Evolutionary conservation across 2,113 vertebrate genomes (phyloP), one percentile per base, ranked within the genome.

Genomic region (Neotoma lepida): DNA sequence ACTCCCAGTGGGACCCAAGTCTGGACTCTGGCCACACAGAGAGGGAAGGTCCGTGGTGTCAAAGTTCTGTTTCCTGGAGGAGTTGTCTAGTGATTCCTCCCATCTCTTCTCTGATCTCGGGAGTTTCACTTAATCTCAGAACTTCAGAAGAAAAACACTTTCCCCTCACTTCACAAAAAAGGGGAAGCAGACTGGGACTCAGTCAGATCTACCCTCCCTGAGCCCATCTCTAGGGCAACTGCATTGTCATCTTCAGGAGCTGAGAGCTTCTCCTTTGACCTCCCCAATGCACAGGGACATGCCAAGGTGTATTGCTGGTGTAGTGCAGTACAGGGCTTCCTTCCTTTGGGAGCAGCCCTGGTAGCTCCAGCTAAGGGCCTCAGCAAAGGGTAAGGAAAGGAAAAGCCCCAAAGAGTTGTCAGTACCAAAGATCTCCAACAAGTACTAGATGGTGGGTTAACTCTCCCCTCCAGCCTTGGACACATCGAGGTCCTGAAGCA

Each of bases 81-180:
- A 96, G 93, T 73, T 85, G 91, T 93, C 76, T 87, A 56, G 61
- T 30, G 71, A 94, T 77, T 61, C 28, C 90, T 58, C 63, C 73
- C 28, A 28, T 56, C 73, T 97, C 85, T 95, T 96, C 96, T 96
- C 87, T 88, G 93, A 95, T 96, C 93, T 96, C 86, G 90, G 90
- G 95, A 96, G 96, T 97, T 96, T 96, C 94, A 64, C 93, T 93
- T 96, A 94, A 96, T 95, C 91, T 97, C 93, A 94, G 87, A 76
- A 94, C 94, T 97, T 97, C 82, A 89, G 91, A 91, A 77, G 81
- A 97, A 97, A 94, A 93, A 39, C 28, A 56, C 44, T 82, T 92
- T 97, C 93, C 86, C 26, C 20, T 95, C 90, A 58, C 46, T 89
- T 95, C 70, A 70, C 76, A 12, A 92, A 94, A 95, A 95, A 95